Base-by-base conservation (phyloP, 2,113 vertebrate genomes). In the Lota lota region DNA sequence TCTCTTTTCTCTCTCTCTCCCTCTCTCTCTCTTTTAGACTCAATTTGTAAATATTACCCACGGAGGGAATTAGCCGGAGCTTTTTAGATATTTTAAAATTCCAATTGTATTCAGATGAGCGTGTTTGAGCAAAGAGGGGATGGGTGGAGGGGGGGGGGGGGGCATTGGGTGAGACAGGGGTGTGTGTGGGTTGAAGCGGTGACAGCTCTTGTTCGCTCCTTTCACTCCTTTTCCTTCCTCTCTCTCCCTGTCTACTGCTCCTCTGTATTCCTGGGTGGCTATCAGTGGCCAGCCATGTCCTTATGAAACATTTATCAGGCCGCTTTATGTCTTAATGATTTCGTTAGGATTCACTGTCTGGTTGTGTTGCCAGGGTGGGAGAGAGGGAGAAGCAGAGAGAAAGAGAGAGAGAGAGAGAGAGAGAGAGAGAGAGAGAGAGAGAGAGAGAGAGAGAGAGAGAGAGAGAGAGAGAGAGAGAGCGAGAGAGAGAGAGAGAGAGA, bases 31-130 rank as follows among this genome's bases (percentile, higher is more conserved):
- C 70, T 87, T 77, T 88, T 80, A 80, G 79, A 84, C 84, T 88
- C 85, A 88, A 91, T 92, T 92, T 91, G 90, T 89, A 92, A 93
- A 92, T 91, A 92, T 91, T 92, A 91, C 87, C 86, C 88, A 75
- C 76, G 82, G 84, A 85, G 87, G 88, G 88, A 92, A 93, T 90
- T 89, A 88, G 84, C 82, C 70, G 17, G 47, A 74, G 73, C 79
- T 80, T 89, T 87, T 85, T 87, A 75, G 80, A 84, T 85, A 83
- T 89, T 90, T 88, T 85, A 89, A 88, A 88, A 90, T 90, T 91
- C 82, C 83, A 80, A 83, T 89, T 89, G 85, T 91, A 87, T 90
- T 90, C 76, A 79, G 66, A 72, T 16, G 70, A 84, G 85, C 75
- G 86, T 85, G 86, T 88, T 89, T 89, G 85, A 92, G 88, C 56